Conservation (phyloP, 35 echinoderm and acorn worm genomes). For the Apostichopus parvimensis region DNA sequence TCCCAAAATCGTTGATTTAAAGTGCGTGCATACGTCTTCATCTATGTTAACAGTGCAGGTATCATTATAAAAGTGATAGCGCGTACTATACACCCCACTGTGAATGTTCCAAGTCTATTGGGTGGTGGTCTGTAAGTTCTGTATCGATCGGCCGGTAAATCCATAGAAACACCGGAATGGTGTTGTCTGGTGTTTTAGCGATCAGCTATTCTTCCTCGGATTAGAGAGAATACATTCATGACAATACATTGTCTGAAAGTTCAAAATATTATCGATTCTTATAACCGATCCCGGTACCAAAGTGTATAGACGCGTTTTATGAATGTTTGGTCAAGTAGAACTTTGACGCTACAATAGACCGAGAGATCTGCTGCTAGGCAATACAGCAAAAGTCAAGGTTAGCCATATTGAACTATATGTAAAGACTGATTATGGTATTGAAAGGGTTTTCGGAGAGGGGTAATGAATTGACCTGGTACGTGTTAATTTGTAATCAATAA, state of each 20-base stretch:
- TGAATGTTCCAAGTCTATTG: not conserved
- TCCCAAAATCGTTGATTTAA: no score
- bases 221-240: no score
- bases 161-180: not conserved
- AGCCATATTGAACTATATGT: no score
- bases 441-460: no score
- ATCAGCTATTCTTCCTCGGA: no score
- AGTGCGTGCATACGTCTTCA: not conserved
- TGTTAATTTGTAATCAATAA: no score
- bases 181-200: not conserved
- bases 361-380: not conserved
- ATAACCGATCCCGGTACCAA: not conserved
- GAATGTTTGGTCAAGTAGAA: not conserved
- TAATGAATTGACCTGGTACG: no score
- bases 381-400: not conserved
- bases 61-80: not conserved
- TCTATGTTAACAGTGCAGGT: not conserved
- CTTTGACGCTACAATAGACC: not conserved
- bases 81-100: not conserved
- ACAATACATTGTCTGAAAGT: not conserved
- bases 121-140: not conserved
- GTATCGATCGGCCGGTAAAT: not conserved
- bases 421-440: no score
- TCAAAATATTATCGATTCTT: not conserved
- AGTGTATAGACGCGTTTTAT: not conserved